phyloP scores from a whole-genome alignment of 2,888 invertebrate genomes.

The Mesorhabditis spiculigera region DNA sequence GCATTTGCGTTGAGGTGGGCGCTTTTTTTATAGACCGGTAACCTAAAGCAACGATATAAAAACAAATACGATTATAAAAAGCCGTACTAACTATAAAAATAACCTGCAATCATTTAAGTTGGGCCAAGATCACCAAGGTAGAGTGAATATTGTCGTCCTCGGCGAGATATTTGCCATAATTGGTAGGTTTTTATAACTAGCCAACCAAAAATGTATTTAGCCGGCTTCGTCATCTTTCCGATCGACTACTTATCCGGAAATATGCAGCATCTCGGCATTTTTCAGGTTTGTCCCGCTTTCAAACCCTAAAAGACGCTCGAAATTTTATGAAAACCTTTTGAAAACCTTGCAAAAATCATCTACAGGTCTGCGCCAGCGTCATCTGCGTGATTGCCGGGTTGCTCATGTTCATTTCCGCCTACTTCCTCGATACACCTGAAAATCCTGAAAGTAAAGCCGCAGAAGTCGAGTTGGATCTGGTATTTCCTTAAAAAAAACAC shows the following conservation, averaged over 20 bases:
- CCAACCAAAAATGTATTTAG: constrained; percentile 16
- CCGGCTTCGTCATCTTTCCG: constrained; percentile 37
- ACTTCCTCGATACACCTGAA: no score
- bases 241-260: constrained; percentile 43
- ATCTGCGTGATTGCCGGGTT: constrained; percentile 44
- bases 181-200: constrained; percentile 12
- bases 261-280: constrained; percentile 55
- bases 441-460: no score
- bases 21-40: neutral
- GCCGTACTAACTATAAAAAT: neutral
- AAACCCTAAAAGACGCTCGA: no score
- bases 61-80: neutral
- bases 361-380: constrained; percentile 40
- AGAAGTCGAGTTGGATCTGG: no score
- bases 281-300: constrained; percentile 49
- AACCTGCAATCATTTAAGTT: constrained; percentile 4
- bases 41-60: constrained; percentile 20
- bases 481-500: no score
- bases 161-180: constrained; percentile 36
- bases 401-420: constrained; percentile 19
- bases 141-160: constrained; percentile 38
- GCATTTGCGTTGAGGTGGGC: constrained; percentile 58
- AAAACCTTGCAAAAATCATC: no score
- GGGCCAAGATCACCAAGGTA: constrained; percentile 24
- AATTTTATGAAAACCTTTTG: no score